Evolutionary conservation across 2,888 invertebrate species (phyloP).

Genomic region (Lathronympha strigana): DNA sequence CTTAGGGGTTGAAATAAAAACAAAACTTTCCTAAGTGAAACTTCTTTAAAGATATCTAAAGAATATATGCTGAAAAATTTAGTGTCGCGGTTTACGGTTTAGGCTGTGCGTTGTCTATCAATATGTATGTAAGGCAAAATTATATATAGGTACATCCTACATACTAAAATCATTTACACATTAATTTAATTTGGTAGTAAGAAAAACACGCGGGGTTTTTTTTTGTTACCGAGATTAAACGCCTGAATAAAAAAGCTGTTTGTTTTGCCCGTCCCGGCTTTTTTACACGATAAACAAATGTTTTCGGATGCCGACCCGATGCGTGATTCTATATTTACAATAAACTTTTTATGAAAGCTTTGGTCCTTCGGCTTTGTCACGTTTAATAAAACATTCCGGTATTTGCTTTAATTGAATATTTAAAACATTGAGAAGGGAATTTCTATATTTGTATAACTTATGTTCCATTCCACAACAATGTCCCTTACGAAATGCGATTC

Average conservation of each 20-base stretch:
- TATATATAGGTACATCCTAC: too few species aligned
- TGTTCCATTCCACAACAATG: too few species aligned
- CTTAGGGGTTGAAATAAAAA: too few species aligned
- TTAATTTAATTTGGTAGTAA: neutral
- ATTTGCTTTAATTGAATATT: neutral
- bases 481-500: too few species aligned
- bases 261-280: slow-evolving; percentile 1
- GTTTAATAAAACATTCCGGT: neutral
- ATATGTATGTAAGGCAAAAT: too few species aligned
- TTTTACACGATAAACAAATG: slow-evolving; percentile 30
- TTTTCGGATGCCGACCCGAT: slow-evolving; percentile 18
- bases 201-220: neutral
- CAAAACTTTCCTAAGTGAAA: too few species aligned
- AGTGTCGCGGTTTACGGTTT: too few species aligned
- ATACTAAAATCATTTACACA: too few species aligned
- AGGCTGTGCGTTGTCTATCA: too few species aligned
- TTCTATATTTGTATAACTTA: too few species aligned
- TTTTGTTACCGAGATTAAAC: slow-evolving; percentile 20
- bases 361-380: slow-evolving; percentile 2
- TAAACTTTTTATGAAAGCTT: slow-evolving; percentile 23
- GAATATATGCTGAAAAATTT: too few species aligned
- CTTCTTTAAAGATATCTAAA: too few species aligned
- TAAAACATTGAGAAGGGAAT: neutral
- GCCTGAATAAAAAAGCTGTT: slow-evolving; percentile 26
- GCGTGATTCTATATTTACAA: slow-evolving; percentile 21